phyloP scores from a whole-genome alignment of 2,797 vertebrate species.

The Sciurus carolinensis region DNA sequence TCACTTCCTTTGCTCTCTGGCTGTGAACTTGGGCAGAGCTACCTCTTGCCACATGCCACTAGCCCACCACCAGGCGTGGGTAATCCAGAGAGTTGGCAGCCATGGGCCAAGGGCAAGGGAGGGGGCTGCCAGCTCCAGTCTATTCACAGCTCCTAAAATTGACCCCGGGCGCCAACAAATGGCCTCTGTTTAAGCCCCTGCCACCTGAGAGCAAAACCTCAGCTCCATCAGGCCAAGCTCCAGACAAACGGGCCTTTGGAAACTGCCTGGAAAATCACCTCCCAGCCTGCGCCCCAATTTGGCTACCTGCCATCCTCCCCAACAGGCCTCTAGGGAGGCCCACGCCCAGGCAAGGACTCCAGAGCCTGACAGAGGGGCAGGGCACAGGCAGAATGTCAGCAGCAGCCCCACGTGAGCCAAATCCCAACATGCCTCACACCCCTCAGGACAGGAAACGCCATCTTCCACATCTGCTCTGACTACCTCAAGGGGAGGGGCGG shows the following conservation, averaged over 20 bases:
- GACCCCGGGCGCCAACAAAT: slow-evolving; percentile 78
- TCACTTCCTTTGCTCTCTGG: not conserved
- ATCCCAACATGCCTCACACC: not conserved
- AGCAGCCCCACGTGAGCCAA: not conserved
- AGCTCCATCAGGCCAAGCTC: not conserved
- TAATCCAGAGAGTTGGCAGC: not conserved
- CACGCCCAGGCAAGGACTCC: not conserved
- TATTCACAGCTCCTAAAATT: slow-evolving; percentile 66
- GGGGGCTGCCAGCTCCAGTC: slow-evolving; percentile 74
- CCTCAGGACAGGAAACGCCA: not conserved
- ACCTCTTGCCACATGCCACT: not conserved
- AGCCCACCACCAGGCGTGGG: not conserved
- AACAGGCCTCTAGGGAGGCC: not conserved
- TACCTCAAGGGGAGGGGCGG: accelerated
- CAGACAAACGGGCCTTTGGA: slow-evolving; percentile 85
- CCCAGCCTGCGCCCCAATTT: not conserved
- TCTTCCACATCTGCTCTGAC: not conserved
- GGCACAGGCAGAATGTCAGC: not conserved
- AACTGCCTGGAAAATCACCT: slow-evolving; percentile 67
- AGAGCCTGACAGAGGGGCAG: not conserved
- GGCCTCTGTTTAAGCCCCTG: slow-evolving; percentile 79
- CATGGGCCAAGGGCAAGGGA: slow-evolving; percentile 45
- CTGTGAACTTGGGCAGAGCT: not conserved
- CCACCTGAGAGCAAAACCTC: slow-evolving; percentile 64
- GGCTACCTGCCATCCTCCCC: not conserved